Evolutionary conservation across 2,888 invertebrate genomes (phyloP), one percentile per base, ranked within the genome.

Genomic region (Heteromyza rotundicornis): DNA sequence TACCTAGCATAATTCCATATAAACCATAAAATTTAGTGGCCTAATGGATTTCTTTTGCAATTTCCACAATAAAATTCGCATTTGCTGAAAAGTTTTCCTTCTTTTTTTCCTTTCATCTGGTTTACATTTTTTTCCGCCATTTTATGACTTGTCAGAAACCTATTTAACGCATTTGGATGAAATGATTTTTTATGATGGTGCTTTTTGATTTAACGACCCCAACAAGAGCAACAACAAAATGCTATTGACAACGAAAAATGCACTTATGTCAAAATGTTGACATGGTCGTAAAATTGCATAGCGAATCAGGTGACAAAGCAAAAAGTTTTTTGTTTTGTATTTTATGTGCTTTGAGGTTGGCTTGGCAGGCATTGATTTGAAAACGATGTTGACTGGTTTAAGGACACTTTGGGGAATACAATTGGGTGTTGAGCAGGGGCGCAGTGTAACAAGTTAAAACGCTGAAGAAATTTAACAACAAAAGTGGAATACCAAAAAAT

Each of bases 141-240:
- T 76, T 76, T 76, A 76, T 76, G 69, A 76, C 76, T 74, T 78
- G 78, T 78, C 76, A 75, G 77, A 73, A 77, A 71, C 70, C 68
- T 68, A 75, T 79, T 79, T 79, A 79, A 75, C 75, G 77, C 71
- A 74, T 77, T 79, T 78, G n/a, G 72, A 76, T 74, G 79, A 79
- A 64, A 64, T 58, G 64, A 66, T 67, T 70, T 69, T 69, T 70
- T n/a, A 22, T 50, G 32, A 14, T 23, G 20, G 14, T 73, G 72
- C 77, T 76, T 78, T 77, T 72, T 77, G 78, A 78, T 78, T 76
- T 76, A 76, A 78, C 70, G 67, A 69, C 69, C 66, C 50, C 24
- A 49, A 32, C 17, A 8, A 17, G 40, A 36, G 20, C 19, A 36
- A n/a, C 10, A 57, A 7, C 19, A 54, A 19, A 35, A 20, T 55